Evolutionary conservation across 1,140 invertebrate species (phyloP).

Genomic region (Armadillidium nasatum): DNA sequence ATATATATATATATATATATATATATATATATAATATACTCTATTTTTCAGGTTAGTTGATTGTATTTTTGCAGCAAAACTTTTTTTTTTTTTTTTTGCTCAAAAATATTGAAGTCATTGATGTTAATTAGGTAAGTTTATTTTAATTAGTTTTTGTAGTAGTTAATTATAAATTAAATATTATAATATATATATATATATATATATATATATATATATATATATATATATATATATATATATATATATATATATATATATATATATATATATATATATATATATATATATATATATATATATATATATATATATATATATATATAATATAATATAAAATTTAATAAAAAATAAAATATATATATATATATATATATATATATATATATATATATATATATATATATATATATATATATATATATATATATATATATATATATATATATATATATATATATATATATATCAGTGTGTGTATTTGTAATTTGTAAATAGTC

Average conservation of each 20-base stretch:
- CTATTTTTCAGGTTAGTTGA: no score
- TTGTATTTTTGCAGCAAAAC: no score
- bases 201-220: slow-evolving; percentile 1
- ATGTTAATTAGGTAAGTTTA: no score
- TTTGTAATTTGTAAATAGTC: no score
- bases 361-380: slow-evolving; percentile 4
- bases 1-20: slow-evolving; percentile 18
- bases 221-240: slow-evolving; percentile 18
- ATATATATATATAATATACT: not conserved
- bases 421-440: slow-evolving; percentile 18
- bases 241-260: slow-evolving; percentile 20
- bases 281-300: not conserved
- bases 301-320: slow-evolving; percentile 11
- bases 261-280: not conserved
- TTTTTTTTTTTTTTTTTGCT: no score
- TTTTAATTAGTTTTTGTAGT: no score
- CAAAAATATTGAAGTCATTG: no score
- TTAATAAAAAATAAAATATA: no score
- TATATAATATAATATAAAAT: no score
- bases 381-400: not conserved
- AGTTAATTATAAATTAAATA: no score
- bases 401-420: slow-evolving; percentile 18
- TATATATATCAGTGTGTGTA: no score
- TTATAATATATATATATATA: not conserved
- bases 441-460: slow-evolving; percentile 18